Evolutionary conservation across 2,113 vertebrate species (phyloP).

Genomic region (Melanerpes aurifrons): DNA sequence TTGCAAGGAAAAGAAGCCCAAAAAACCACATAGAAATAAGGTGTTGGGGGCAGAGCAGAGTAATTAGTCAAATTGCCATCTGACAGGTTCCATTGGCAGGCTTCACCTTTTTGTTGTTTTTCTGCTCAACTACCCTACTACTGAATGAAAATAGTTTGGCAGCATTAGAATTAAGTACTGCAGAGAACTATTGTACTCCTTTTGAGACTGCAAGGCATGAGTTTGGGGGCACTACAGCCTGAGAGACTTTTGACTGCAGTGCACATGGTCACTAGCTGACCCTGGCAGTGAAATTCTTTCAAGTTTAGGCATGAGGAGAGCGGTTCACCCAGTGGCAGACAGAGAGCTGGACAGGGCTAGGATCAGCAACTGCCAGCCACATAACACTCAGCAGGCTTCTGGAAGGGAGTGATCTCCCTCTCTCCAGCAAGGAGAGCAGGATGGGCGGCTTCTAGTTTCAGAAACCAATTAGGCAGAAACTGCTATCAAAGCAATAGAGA

Average conservation of each 20-base stretch:
- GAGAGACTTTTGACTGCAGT: not conserved
- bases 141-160: not conserved
- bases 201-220: not conserved
- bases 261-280: not conserved
- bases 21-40: not conserved
- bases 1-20: not conserved
- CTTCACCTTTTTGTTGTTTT: not conserved
- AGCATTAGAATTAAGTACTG: not conserved
- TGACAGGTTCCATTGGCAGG: not conserved
- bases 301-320: not conserved
- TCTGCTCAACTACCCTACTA: not conserved
- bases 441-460: slow-evolving; percentile 56
- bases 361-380: not conserved
- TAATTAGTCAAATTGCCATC: not conserved
- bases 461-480: slow-evolving; percentile 66
- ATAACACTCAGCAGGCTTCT: not conserved
- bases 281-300: not conserved
- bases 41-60: not conserved
- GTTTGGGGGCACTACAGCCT: not conserved
- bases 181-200: not conserved
- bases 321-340: not conserved
- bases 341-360: slow-evolving; percentile 42
- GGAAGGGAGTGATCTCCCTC: slow-evolving; percentile 46
- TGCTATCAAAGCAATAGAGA: slow-evolving; percentile 60
- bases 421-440: slow-evolving; percentile 63